A percentile compares a stretch with the other conserved stretches of the same genome.
Conservation (phyloP, 2,113 vertebrate genomes). For the Anolis carolinensis region DNA sequence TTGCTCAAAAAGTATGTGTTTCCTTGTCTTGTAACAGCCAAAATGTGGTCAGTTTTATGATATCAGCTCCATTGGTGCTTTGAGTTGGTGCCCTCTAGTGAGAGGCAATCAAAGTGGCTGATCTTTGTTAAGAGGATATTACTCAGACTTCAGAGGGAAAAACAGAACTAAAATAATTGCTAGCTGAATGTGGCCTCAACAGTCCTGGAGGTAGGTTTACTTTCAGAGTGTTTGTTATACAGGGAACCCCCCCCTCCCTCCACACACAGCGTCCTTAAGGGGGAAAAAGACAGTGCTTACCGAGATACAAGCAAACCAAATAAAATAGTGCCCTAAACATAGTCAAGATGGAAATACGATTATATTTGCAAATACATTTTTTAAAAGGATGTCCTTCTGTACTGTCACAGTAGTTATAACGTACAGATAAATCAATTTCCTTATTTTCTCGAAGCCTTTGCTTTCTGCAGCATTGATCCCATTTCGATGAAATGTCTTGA, state of each 20-base stretch:
- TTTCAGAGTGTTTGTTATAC: neutral
- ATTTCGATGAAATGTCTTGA: constrained; percentile 57
- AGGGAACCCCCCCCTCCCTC: constrained; percentile 43
- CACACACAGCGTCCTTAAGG: constrained; percentile 48
- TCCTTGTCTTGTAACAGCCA: constrained; percentile 6
- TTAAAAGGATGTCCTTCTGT: neutral
- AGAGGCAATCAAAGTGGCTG: constrained; percentile 56
- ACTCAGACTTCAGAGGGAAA: constrained; percentile 36
- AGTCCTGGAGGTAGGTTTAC: neutral
- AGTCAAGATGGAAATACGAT: constrained; percentile 9
- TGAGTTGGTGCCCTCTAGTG: constrained; percentile 12
- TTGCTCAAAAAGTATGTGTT: neutral
- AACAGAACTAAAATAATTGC: constrained; percentile 41
- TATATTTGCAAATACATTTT: constrained; percentile 14
- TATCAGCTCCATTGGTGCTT: constrained; percentile 22
- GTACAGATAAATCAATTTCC: constrained; percentile 6
- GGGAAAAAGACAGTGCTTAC: neutral
- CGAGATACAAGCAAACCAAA: constrained; percentile 44
- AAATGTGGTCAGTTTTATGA: neutral
- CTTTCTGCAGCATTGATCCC: constrained; percentile 31
- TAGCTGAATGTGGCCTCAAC: neutral
- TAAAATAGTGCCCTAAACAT: constrained; percentile 13
- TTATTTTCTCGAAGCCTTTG: constrained; percentile 43
- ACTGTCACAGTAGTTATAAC: neutral
- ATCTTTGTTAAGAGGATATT: constrained; percentile 45